Evolutionary conservation across 2,888 invertebrate species (phyloP), one percentile per base, ranked within the genome.

Genomic region (Entomobrya multifasciata): DNA sequence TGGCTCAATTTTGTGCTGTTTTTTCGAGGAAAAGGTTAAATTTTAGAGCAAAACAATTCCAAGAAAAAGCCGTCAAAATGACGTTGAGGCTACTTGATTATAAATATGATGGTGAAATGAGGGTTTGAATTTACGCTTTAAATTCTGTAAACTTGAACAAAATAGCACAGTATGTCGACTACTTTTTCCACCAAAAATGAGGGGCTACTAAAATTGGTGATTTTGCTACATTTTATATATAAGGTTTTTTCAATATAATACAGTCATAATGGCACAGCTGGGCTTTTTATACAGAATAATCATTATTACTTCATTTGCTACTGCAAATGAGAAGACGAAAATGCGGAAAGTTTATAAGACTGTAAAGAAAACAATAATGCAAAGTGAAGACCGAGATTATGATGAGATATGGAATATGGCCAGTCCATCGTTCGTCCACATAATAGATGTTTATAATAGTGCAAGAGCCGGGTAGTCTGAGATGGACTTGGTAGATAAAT

Each of bases 181-280:
- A 49, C 74, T 76, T 20, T 13, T 82, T 82, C 77, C 62, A 47
- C 15, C 27, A 25, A 72, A 72, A 62, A 11, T 22, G 30, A 41
- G n/a, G 25, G 49, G 72, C 72, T 72, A 72, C 72, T 77, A 77
- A 84, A 74, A 84, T 36, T 36, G 36, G 67, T 52, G 65, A 84
- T 65, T 84, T 78, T 82, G 44, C 84, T 67, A 4, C 65, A 52
- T 62, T 76, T 84, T 77, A 77, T 55, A n/a, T n/a, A n/a, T 77
- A 17, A 55, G 77, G 30, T 76, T 67, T 76, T 84, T 84, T 67
- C 52, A 84, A 55, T 74, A 74, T 36, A 62, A 82, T 74, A 47
- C 25, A 62, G 72, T 77, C 65, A 30, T 55, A 22, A 27, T 41
- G 17, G 11, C 84, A 25, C 84, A 84, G 84, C 55, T 55, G 4